phyloP scores from a whole-genome alignment of 1,140 invertebrate species.

The Dreissena polymorpha region DNA sequence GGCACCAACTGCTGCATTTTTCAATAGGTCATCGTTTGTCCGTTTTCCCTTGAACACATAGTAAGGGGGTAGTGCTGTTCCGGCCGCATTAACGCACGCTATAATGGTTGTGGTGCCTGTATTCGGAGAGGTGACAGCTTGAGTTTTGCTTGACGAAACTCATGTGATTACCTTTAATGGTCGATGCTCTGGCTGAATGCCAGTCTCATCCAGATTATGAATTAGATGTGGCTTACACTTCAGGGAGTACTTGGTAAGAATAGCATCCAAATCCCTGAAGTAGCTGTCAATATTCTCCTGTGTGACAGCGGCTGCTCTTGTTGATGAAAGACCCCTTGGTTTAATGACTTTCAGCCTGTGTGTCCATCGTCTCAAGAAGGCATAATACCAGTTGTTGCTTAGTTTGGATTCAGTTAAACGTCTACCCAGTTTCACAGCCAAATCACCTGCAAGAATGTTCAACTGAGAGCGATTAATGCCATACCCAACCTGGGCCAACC shows the following conservation, averaged over 20 bases:
- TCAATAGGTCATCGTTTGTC: conserved; percentile 16
- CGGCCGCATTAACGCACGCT: conserved; percentile 22
- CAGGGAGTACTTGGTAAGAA: conserved; percentile 11
- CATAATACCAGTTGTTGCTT: background rate
- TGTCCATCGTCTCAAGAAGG: background rate
- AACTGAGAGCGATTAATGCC: background rate
- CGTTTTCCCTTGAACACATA: conserved; percentile 19
- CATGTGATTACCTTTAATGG: conserved; percentile 26
- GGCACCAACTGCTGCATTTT: background rate
- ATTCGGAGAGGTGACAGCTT: conserved; percentile 18
- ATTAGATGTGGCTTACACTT: conserved; percentile 22
- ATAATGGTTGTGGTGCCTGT: conserved; percentile 18
- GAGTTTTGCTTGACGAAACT: conserved; percentile 10
- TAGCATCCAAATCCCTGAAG: conserved; percentile 12
- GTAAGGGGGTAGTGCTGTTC: conserved; percentile 8
- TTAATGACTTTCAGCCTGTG: background rate
- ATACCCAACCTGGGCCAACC: background rate
- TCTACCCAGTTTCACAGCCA: background rate
- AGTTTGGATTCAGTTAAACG: background rate
- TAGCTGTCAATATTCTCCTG: background rate
- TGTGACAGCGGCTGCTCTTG: conserved; percentile 4
- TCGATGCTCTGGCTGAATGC: conserved; percentile 21
- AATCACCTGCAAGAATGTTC: conserved; percentile 7
- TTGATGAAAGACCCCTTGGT: conserved; percentile 12
- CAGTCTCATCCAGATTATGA: conserved; percentile 8